Evolutionary conservation across 2,888 invertebrate genomes (phyloP).

Genomic region (Notocelia uddmanniana): DNA sequence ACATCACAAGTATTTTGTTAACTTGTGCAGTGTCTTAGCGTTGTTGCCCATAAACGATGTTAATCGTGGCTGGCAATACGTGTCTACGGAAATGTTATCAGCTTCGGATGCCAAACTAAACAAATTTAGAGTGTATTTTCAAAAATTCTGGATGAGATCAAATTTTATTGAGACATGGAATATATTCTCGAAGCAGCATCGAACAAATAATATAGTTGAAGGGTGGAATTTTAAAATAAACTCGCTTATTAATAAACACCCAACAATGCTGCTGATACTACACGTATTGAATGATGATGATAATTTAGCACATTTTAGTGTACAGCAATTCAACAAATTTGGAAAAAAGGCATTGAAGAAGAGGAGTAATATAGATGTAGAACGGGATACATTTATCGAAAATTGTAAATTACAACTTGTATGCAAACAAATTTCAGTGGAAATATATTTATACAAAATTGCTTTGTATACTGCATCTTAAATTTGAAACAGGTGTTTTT

Average conservation of each 20-base stretch:
- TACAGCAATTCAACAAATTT: slow-evolving; percentile 12
- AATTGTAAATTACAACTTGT: slow-evolving; percentile 34
- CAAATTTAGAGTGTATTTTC: slow-evolving; percentile 14
- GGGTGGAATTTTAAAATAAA: slow-evolving; percentile 35
- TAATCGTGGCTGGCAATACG: slow-evolving; percentile 21
- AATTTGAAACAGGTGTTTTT: slow-evolving; percentile 16
- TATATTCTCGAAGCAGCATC: slow-evolving; percentile 27
- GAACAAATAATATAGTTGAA: slow-evolving; percentile 30
- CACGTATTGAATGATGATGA: slow-evolving; percentile 19
- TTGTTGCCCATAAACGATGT: slow-evolving; percentile 28
- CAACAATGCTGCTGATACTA: slow-evolving; percentile 21
- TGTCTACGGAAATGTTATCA: slow-evolving; percentile 18
- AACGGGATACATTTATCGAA: slow-evolving; percentile 20
- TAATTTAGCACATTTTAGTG: slow-evolving; percentile 18
- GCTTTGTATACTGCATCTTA: slow-evolving; percentile 2
- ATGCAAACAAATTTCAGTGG: slow-evolving; percentile 13
- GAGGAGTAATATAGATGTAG: slow-evolving; percentile 13
- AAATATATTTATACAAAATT: slow-evolving; percentile 18
- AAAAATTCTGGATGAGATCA: no score
- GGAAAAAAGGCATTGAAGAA: slow-evolving; percentile 12
- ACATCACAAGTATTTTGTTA: no score
- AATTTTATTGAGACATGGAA: slow-evolving; percentile 25
- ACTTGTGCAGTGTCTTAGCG: slow-evolving; percentile 31
- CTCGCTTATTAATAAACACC: slow-evolving; percentile 27
- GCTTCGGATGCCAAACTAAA: slow-evolving; percentile 22